A percentile compares a stretch with the other conserved stretches of the same genome.
Conservation (phyloP, 2,797 vertebrate genomes). For the Bryconaethiops microstoma region DNA sequence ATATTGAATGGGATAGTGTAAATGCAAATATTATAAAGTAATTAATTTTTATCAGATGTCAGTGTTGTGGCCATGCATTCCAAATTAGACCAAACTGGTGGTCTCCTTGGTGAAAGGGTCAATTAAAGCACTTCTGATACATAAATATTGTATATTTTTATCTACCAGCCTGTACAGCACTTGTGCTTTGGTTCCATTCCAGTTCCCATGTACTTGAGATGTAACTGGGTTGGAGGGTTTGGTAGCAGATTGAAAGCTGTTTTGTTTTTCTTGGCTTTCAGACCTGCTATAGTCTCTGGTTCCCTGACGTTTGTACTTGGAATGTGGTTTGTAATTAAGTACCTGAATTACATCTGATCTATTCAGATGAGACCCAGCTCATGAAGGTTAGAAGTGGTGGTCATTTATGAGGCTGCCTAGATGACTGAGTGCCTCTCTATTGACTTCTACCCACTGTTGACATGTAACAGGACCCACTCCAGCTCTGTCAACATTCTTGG, state of each 20-base stretch:
- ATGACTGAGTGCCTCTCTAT: conserved; percentile 29
- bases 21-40: background rate
- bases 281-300: background rate
- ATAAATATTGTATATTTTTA: conserved; percentile 8
- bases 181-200: background rate
- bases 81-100: background rate
- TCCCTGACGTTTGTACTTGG: background rate
- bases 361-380: background rate
- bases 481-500: conserved; percentile 45
- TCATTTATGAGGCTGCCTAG: background rate
- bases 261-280: background rate
- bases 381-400: background rate
- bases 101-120: background rate
- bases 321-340: background rate
- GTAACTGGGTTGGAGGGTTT: background rate
- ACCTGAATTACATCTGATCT: background rate
- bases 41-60: background rate
- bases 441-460: conserved; percentile 48
- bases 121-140: background rate
- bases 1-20: background rate
- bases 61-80: background rate
- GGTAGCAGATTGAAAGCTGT: background rate
- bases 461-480: conserved; percentile 51
- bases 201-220: conserved; percentile 5
- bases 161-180: background rate